A percentile compares a stretch with the other conserved stretches of the same genome.
Conservation (phyloP, 2,888 invertebrate species). For the Morinoia aosen region DNA sequence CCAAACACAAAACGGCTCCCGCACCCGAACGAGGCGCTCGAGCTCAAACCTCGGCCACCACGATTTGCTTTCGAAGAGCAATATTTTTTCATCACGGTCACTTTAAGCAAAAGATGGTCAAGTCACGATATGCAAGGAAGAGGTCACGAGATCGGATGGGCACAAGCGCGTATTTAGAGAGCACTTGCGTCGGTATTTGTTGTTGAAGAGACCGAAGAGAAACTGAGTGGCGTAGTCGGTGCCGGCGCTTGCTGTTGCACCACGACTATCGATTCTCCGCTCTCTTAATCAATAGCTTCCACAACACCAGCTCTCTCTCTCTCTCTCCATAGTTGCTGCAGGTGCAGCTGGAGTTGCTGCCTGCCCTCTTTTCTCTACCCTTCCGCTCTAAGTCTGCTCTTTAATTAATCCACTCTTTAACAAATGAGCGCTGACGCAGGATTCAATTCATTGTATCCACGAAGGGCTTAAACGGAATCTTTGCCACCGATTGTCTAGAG, state of each 20-base stretch:
- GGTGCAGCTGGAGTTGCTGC: constrained; percentile 1
- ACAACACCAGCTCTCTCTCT: constrained; percentile 49
- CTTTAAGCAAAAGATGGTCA: constrained; percentile 2
- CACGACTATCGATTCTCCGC: constrained; percentile 37
- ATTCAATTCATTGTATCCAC: not conserved
- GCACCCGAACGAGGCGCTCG: not conserved
- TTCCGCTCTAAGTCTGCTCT: not conserved
- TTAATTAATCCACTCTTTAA: not conserved
- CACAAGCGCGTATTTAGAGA: constrained; percentile 40
- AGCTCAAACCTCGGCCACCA: not conserved
- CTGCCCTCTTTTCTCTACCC: not conserved
- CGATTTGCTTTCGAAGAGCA: not conserved
- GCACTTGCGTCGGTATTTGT: constrained; percentile 29
- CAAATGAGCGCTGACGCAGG: not conserved
- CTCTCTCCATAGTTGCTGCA: constrained; percentile 10
- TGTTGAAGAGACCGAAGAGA: constrained; percentile 33
- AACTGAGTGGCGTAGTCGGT: constrained; percentile 34
- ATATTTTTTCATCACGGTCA: not conserved
- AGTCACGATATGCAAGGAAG: constrained; percentile 13
- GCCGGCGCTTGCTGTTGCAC: constrained; percentile 42
- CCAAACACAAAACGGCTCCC: not conserved
- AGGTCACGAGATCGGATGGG: not conserved
- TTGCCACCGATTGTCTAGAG: not conserved
- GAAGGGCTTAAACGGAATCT: not conserved
- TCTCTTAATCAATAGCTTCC: constrained; percentile 39